Evolutionary conservation across 2,888 invertebrate species (phyloP), one percentile per base, ranked within the genome.

Genomic region (Azorinus chamasolen): DNA sequence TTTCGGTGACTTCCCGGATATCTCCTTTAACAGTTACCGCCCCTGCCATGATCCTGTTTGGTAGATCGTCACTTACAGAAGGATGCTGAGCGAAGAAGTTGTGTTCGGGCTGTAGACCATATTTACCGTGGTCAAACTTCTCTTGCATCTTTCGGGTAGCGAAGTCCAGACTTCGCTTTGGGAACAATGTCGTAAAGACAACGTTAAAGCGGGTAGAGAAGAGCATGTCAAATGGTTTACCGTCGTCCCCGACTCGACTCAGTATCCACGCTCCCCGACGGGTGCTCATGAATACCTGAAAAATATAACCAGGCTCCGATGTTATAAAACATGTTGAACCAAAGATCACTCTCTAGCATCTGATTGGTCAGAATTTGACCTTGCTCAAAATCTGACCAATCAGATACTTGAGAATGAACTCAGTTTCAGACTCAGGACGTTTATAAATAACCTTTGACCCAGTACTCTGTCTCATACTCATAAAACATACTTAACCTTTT

Each of bases 181-280:
- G 45, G 5, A 45, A n/a, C 5, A n/a, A 16, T 5, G 45, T 45
- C 5, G n/a, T 45, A 16, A 8, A 45, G 4, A 45, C 4, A 20
- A 45, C 45, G 45, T n/a, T 20, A 14, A 45, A 45, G 45, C 45
- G 45, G 45, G 45, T 45, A 16, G n/a, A 18, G 45, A 46, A 27
- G 22, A 18, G 16, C 10, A 32, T 18, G 32, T 59, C 59, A 2
- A 25, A 24, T 1, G 92, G 92, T 2, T 84, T 14, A 0, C 92
- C 92, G 10, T 84, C 50, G 16, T 85, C 79, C 4, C 54, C 74
- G 8, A 93, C 88, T 20, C 93, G 79, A 59, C 93, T 92, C 66
- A 93, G 84, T 12, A 94, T 84, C 94, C 94, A 94, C 0, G 93
- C 83, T 12, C 94, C 94, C 6, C 93, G 80, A 4, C 94, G 85